Evolutionary conservation across 1,140 invertebrate genomes (phyloP).

Genomic region (Telenomus remus): DNA sequence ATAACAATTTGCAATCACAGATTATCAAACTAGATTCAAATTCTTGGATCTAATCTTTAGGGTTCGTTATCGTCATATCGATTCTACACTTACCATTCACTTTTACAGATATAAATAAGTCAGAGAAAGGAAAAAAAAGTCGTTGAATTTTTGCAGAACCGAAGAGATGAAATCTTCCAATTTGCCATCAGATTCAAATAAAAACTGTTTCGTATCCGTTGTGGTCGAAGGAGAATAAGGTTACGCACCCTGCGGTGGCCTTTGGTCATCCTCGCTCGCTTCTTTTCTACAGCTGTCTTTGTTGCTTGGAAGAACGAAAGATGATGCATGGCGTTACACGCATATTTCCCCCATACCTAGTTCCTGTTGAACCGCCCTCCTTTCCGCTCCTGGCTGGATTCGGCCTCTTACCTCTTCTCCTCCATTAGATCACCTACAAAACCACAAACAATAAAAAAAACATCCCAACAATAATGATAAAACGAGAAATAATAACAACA

Average conservation of each 20-base stretch:
- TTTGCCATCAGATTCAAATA: too few relatives aligned
- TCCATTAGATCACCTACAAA: slow-evolving; percentile 61
- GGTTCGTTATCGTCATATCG: too few relatives aligned
- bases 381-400: slow-evolving; percentile 51
- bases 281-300: slow-evolving; percentile 21
- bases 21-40: too few relatives aligned
- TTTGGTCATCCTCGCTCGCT: slow-evolving; percentile 65
- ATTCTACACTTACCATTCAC: too few relatives aligned
- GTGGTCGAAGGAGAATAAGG: slow-evolving; percentile 57
- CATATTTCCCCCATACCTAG: slow-evolving; percentile 57
- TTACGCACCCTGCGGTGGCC: slow-evolving; percentile 74
- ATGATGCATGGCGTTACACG: slow-evolving; percentile 76
- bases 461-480: slow-evolving; percentile 64
- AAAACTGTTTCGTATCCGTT: slow-evolving; percentile 6
- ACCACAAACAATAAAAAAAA: slow-evolving; percentile 59
- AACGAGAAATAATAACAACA: slow-evolving; percentile 69
- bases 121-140: too few relatives aligned
- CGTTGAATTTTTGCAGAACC: too few relatives aligned
- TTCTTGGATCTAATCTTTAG: too few relatives aligned
- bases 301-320: slow-evolving; percentile 62
- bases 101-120: too few relatives aligned
- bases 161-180: too few relatives aligned
- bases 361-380: slow-evolving; percentile 53
- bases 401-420: slow-evolving; percentile 50
- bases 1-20: too few relatives aligned